Evolutionary conservation across 2,797 vertebrate species (phyloP).

Genomic region (Potorous gilbertii): DNA sequence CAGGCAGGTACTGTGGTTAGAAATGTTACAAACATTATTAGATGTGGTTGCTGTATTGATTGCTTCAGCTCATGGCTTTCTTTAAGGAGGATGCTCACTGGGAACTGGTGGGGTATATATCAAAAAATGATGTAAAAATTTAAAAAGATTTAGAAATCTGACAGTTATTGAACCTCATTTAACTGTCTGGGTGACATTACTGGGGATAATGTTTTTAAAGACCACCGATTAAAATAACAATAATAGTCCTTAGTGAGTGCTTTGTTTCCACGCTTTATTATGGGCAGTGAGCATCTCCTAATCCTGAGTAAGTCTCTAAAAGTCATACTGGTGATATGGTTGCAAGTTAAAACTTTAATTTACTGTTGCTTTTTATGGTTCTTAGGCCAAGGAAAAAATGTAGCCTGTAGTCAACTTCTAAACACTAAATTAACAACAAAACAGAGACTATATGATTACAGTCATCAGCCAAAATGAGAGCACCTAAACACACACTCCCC

Average conservation of each 20-base stretch:
- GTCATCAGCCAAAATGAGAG: background rate
- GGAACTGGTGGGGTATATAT: background rate
- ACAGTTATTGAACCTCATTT: background rate
- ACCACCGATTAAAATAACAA: constrained; percentile 5
- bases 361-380: background rate
- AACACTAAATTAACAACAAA: constrained; percentile 47
- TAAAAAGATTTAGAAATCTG: constrained; percentile 24
- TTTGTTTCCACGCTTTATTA: constrained; percentile 19
- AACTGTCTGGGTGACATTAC: constrained; percentile 39
- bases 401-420: constrained; percentile 21
- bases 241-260: constrained; percentile 2
- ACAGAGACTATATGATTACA: background rate
- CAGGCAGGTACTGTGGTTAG: background rate
- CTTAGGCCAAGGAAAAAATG: background rate
- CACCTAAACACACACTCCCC: background rate
- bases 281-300: background rate
- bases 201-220: constrained; percentile 45
- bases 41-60: background rate
- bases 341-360: constrained; percentile 26
- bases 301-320: background rate
- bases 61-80: background rate
- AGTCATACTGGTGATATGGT: constrained; percentile 11
- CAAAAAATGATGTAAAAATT: constrained; percentile 20
- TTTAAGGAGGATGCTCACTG: background rate
- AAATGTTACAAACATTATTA: background rate